Evolutionary conservation across 2,888 invertebrate genomes (phyloP).

Genomic region (Cryptus viduatorius): DNA sequence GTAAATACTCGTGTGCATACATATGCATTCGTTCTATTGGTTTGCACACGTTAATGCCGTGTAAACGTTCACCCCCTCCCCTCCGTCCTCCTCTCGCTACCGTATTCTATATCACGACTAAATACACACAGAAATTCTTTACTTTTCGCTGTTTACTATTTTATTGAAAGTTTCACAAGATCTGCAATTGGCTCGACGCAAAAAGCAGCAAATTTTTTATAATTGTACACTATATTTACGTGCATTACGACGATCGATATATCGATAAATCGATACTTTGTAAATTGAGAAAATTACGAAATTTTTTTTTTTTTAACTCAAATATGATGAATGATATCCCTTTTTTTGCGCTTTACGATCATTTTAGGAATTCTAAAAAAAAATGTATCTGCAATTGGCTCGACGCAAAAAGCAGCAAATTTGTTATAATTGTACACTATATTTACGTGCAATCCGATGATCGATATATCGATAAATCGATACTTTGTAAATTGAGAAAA

Average conservation of each 20-base stretch:
- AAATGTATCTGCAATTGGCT: neutral
- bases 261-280: neutral
- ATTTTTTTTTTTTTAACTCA: too few relatives aligned
- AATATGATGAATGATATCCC: too few relatives aligned
- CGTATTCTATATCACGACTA: constrained; percentile 7
- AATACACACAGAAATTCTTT: constrained; percentile 25
- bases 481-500: neutral
- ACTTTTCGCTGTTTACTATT: constrained; percentile 37
- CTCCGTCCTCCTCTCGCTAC: neutral
- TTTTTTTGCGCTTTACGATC: too few relatives aligned
- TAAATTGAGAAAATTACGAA: too few relatives aligned
- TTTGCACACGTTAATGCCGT: constrained; percentile 53
- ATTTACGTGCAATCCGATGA: neutral
- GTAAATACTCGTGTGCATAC: constrained; percentile 39
- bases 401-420: neutral
- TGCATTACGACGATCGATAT: neutral
- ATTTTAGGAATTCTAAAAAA: too few relatives aligned
- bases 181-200: neutral
- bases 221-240: neutral
- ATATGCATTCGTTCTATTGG: constrained; percentile 40
- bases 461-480: neutral
- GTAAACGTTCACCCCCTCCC: constrained; percentile 46
- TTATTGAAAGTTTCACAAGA: constrained; percentile 32
- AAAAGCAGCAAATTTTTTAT: neutral
- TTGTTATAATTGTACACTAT: neutral